A percentile compares a stretch with the other conserved stretches of the same genome.
These are phyloP conservation scores for Gallinago undulata DNA, from an alignment of 2,113 vertebrate species.

Conservation along the genomic window DNA sequence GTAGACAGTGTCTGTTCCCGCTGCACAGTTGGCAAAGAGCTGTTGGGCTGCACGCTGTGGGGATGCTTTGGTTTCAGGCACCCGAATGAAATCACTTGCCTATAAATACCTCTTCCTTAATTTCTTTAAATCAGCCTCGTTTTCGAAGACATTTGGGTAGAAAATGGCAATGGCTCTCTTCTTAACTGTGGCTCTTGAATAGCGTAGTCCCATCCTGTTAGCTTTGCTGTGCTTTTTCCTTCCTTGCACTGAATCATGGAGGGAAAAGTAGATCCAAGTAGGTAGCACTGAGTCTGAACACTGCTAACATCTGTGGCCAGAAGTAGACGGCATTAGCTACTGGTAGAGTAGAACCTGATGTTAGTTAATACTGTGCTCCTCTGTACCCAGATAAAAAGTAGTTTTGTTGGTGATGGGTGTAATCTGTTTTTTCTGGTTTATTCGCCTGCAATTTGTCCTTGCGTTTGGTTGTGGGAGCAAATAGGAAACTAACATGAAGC, in stretches of 20 bases:
- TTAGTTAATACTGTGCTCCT: slow-evolving; percentile 1
- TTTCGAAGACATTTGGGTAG: slow-evolving; percentile 4
- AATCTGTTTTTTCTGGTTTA: slow-evolving; percentile 24
- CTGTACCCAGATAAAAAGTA: neutral
- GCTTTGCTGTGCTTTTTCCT: slow-evolving; percentile 41
- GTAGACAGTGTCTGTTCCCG: slow-evolving; percentile 52
- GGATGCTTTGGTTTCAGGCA: slow-evolving; percentile 24
- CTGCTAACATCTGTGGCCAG: neutral
- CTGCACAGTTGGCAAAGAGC: slow-evolving; percentile 74
- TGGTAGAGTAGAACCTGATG: slow-evolving; percentile 54
- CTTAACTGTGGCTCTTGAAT: slow-evolving; percentile 71
- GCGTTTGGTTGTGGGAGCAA: slow-evolving; percentile 27
- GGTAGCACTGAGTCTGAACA: neutral
- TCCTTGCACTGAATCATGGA: neutral
- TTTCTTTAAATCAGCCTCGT: neutral
- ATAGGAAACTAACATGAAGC: slow-evolving; percentile 19
- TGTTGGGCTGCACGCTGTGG: neutral
- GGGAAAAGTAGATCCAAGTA: slow-evolving; percentile 19
- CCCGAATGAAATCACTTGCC: slow-evolving; percentile 5
- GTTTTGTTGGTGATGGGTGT: slow-evolving; percentile 63
- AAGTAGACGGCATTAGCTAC: slow-evolving; percentile 56
- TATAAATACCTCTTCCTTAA: neutral
- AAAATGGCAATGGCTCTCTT: slow-evolving; percentile 56
- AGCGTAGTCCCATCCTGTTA: slow-evolving; percentile 26
- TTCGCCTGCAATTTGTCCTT: slow-evolving; percentile 32